Evolutionary conservation across 1,140 invertebrate species (phyloP).

Genomic region (Arion vulgaris): DNA sequence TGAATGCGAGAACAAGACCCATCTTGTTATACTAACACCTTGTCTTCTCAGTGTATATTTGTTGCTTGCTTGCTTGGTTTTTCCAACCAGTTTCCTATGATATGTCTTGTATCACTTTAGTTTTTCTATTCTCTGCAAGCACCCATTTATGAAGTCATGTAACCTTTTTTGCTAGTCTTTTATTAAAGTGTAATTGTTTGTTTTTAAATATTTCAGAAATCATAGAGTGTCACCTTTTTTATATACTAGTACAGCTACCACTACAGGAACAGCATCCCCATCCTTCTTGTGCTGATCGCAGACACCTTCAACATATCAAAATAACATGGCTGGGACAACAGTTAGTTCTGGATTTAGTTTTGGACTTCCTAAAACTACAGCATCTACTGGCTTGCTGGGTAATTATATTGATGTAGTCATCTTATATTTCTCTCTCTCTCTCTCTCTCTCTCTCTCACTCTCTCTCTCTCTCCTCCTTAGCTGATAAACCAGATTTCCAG

Average conservation of each 20-base stretch:
- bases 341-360: slow-evolving; percentile 46
- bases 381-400: slow-evolving; percentile 26
- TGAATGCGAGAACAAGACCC: too few species aligned
- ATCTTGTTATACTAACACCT: too few species aligned
- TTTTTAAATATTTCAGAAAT: neutral
- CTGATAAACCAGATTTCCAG: too few species aligned
- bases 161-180: too few species aligned
- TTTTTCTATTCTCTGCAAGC: too few species aligned
- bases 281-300: slow-evolving; percentile 17
- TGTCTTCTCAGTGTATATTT: too few species aligned
- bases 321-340: slow-evolving; percentile 19
- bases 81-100: too few species aligned
- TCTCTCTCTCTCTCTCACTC: neutral
- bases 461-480: neutral
- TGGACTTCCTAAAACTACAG: slow-evolving; percentile 34
- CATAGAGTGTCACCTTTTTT: slow-evolving; percentile 22
- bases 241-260: slow-evolving; percentile 22
- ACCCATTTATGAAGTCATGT: too few species aligned
- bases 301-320: neutral
- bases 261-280: slow-evolving; percentile 18
- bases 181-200: too few species aligned
- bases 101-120: too few species aligned
- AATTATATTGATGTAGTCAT: neutral
- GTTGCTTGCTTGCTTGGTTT: too few species aligned
- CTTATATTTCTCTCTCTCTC: too few species aligned